These are phyloP conservation scores for Lapara coniferarum DNA, from an alignment of 2,888 invertebrate genomes.

Conservation along the genomic window DNA sequence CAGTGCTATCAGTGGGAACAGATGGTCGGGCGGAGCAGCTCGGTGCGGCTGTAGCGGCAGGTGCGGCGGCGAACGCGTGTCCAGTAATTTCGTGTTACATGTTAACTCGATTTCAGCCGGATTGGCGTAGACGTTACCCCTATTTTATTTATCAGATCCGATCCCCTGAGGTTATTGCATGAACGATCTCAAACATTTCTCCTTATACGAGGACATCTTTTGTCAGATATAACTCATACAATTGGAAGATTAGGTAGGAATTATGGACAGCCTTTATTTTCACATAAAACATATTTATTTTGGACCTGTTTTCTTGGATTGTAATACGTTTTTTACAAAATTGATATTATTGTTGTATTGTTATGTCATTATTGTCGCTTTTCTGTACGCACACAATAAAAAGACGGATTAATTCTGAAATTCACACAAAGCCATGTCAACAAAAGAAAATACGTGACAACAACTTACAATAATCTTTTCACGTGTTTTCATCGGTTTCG, in stretches of 20 bases:
- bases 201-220: not conserved
- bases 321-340: not conserved
- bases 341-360: not conserved
- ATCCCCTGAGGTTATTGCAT: not conserved
- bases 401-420: not conserved
- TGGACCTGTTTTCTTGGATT: not conserved
- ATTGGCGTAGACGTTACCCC: not conserved
- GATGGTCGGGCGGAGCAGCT: not conserved
- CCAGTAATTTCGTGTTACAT: conserved; percentile 15
- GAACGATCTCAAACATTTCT: conserved; percentile 19
- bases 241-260: conserved; percentile 21
- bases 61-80: not conserved
- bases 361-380: not conserved
- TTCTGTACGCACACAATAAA: not conserved
- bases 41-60: not conserved
- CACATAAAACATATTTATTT: not conserved
- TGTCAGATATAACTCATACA: conserved; percentile 17
- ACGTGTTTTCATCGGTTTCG: no score
- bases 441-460: no score
- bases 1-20: conserved; percentile 23
- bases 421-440: no score
- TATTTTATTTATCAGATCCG: conserved; percentile 3
- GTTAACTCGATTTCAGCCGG: conserved; percentile 10
- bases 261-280: conserved; percentile 3
- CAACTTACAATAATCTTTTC: no score